Evolutionary conservation across 30 jellyfish, hydroid and myxozoan species (phyloP), one percentile per base, ranked within the genome.

Genomic region (Hydractinia symbiolongicarpus): DNA sequence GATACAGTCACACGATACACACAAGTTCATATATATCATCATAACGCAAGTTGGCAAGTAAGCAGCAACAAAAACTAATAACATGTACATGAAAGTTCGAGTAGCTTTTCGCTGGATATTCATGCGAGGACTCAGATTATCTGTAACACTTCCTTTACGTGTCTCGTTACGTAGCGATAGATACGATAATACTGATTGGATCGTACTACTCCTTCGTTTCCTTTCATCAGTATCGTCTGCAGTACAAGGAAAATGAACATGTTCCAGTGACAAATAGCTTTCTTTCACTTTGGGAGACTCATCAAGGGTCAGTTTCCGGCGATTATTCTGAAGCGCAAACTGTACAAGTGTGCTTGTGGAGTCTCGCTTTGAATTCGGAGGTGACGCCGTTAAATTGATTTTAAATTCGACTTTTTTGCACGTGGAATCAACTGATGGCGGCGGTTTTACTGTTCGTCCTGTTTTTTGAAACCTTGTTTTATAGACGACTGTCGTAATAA

Each of bases 21-120:
- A 78, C 21, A 21, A 4, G 20, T 78, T 78, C 86, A 78, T 78
- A 30, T 78, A 78, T 3, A 58, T 58, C 49, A 78, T 78, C 82
- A 61, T 78, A 44, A 78, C 0, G 52, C 82, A 55, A 7, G 81
- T 58, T 20, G 86, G 86, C 9, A 78, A 53, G 58, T 78, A 78
- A 11, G 78, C 61, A 61, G 54, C 51, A 1, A 58, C 81, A 19
- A 78, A 78, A 20, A 78, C 86, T 30, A 78, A 5, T 50, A 78
- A 50, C 86, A 78, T 78, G 62, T 55, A 20, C 30, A 78, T 60
- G 54, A 78, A 61, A 14, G 86, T n/a, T 0, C 71, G 86, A 16
- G 86, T 78, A 7, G 86, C 86, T 50, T 60, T 78, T 4, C 21
- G 73, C 81, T 78, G 44, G 52, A 64, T 44, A 64, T 64, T 44